phyloP scores from a whole-genome alignment of 2,797 vertebrate species.

The Girardinus metallicus region DNA sequence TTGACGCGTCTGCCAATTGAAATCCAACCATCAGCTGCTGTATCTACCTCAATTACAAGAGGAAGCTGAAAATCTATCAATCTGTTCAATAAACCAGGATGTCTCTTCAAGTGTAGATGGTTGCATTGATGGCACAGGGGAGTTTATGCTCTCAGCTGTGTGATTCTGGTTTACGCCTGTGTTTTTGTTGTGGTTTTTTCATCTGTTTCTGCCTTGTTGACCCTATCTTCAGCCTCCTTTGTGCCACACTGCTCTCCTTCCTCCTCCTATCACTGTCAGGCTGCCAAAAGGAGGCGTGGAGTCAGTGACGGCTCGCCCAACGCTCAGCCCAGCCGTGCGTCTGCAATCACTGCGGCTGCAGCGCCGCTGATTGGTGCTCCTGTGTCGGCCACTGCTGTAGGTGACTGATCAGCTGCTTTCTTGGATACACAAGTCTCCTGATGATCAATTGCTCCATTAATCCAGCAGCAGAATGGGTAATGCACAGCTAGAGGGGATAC shows the following conservation, averaged over 20 bases:
- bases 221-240: slow-evolving; percentile 33
- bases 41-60: slow-evolving; percentile 10
- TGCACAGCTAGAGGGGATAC: slow-evolving; percentile 58
- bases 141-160: slow-evolving; percentile 41
- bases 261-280: slow-evolving; percentile 60
- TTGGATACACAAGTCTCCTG: slow-evolving; percentile 66
- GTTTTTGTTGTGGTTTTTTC: slow-evolving; percentile 18
- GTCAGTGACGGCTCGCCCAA: slow-evolving; percentile 24
- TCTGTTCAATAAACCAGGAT: slow-evolving; percentile 45
- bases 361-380: slow-evolving; percentile 63
- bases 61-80: slow-evolving; percentile 41
- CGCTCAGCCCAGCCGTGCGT: slow-evolving; percentile 50
- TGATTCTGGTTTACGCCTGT: slow-evolving; percentile 63
- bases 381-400: slow-evolving; percentile 59
- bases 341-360: slow-evolving; percentile 66
- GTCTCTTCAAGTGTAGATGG: slow-evolving; percentile 52
- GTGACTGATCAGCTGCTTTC: slow-evolving; percentile 72
- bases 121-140: slow-evolving; percentile 36
- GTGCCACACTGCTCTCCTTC: slow-evolving; percentile 15
- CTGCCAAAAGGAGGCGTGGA: slow-evolving; percentile 48
- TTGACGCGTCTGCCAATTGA: slow-evolving; percentile 24
- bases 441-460: slow-evolving; percentile 81
- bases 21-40: slow-evolving; percentile 21
- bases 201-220: slow-evolving; percentile 66
- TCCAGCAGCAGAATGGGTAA: slow-evolving; percentile 69